Evolutionary conservation across 2,888 invertebrate genomes (phyloP), one percentile per base, ranked within the genome.

Genomic region (Caenorhabditis zanzibari): DNA sequence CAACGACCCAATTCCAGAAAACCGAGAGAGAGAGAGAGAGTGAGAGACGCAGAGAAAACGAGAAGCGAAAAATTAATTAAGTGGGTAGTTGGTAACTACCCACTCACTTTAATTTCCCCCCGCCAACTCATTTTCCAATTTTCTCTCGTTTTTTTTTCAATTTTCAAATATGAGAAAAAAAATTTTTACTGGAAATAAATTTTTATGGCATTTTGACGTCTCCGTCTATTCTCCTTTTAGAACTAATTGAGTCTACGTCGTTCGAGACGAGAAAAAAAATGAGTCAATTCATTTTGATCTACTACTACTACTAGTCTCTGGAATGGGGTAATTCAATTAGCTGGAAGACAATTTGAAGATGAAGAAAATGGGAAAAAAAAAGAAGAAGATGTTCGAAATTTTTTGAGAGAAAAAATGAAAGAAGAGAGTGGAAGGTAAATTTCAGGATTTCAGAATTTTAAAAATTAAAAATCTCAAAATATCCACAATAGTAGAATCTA

Each of bases 241-340:
- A 54, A 54, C 54, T 26, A 54, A 54, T 54, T 54, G 54, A 49
- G 49, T 49, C 49, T 9, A 49, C 49, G 49, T 49, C 49, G 19
- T 49, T 49, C 22, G 5, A 32, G 32, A 32, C 4, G 7, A 32
- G 32, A 32, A 38, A 38, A 38, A 38, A 38, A 47, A 35, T 35
- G 32, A 32, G 58, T 58, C 58, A 58, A 58, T 58, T 58, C 35
- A 19, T 58, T 58, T 58, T 58, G 58, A 58, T 58, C 58, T 58
- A n/a, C 19, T 19, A 1, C 2, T 58, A n/a, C 10, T 12, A 35
- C 22, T n/a, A n/a, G n/a, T n/a, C n/a, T n/a, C n/a, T n/a, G 54
- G 6, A 14, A 54, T 26, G 54, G 9, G 54, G 54, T 54, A 54
- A 54, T 14, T 54, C 26, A 26, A 54, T 54, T 54, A 54, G 54